phyloP scores from a whole-genome alignment of 2,888 invertebrate genomes.

The Caenorhabditis sp. region DNA sequence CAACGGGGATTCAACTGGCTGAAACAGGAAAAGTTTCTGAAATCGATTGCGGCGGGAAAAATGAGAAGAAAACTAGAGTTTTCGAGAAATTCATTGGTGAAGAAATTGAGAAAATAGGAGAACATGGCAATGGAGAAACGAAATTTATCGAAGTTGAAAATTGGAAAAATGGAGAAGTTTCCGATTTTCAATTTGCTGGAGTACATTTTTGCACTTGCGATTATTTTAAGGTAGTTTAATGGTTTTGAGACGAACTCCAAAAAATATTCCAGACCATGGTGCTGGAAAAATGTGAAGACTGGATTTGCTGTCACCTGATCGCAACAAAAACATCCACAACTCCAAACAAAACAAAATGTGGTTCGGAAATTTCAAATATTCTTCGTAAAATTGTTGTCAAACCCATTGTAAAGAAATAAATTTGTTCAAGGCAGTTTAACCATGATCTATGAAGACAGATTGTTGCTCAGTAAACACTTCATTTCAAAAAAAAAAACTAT shows the following conservation, averaged over 20 bases:
- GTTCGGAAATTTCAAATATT: slow-evolving; percentile 9
- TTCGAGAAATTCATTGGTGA: slow-evolving; percentile 15
- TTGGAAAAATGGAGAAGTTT: slow-evolving; percentile 8
- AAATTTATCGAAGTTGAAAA: slow-evolving; percentile 9
- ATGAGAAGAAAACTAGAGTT: slow-evolving; percentile 3
- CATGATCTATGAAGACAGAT: background rate
- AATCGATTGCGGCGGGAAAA: background rate
- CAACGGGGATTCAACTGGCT: slow-evolving; percentile 21
- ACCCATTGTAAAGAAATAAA: background rate
- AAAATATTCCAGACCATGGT: slow-evolving; percentile 6
- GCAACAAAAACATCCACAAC: background rate
- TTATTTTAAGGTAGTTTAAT: slow-evolving; percentile 11
- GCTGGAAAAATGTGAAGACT: slow-evolving; percentile 14
- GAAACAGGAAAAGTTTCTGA: slow-evolving; percentile 17
- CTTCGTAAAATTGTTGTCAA: slow-evolving; percentile 8
- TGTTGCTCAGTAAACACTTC: background rate
- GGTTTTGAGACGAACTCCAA: background rate
- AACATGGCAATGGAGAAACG: background rate
- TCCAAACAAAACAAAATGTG: background rate
- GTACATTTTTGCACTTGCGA: slow-evolving; percentile 24
- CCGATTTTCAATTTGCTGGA: slow-evolving; percentile 17
- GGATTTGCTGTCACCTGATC: slow-evolving; percentile 22
- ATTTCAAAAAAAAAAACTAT: background rate
- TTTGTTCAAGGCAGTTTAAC: background rate
- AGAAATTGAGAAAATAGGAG: background rate